These are phyloP conservation scores for Tragelaphus scriptus DNA, from an alignment of 2,113 vertebrate species.

Conservation along the genomic window DNA sequence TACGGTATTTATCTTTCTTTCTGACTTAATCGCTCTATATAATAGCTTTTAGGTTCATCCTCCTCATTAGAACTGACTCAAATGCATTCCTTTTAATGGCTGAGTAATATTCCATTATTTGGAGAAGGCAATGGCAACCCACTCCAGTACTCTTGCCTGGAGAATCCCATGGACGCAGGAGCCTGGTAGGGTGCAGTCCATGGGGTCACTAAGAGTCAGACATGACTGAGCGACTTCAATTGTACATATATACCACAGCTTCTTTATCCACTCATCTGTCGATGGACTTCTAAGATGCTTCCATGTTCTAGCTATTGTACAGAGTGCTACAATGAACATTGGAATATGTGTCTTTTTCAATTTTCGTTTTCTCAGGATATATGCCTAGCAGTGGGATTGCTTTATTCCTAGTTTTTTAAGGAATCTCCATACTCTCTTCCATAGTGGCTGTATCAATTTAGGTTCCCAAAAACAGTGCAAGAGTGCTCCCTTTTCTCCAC, in stretches of 20 bases:
- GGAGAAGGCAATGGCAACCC: too few relatives aligned
- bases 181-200: too few relatives aligned
- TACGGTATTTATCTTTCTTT: background rate
- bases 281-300: background rate
- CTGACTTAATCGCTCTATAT: background rate
- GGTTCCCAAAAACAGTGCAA: too few relatives aligned
- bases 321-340: background rate
- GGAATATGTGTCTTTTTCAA: background rate
- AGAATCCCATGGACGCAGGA: too few relatives aligned
- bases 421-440: background rate
- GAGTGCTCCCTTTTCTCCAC: background rate
- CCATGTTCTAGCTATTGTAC: background rate
- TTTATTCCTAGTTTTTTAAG: background rate
- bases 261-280: background rate
- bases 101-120: background rate
- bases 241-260: background rate
- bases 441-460: too few relatives aligned
- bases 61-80: background rate
- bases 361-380: background rate
- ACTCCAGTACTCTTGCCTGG: too few relatives aligned
- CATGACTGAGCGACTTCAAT: too few relatives aligned
- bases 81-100: background rate
- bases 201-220: too few relatives aligned
- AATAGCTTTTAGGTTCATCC: background rate
- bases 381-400: background rate